Base-by-base conservation (phyloP, 2,797 vertebrate genomes). In the Podargus strigoides region DNA sequence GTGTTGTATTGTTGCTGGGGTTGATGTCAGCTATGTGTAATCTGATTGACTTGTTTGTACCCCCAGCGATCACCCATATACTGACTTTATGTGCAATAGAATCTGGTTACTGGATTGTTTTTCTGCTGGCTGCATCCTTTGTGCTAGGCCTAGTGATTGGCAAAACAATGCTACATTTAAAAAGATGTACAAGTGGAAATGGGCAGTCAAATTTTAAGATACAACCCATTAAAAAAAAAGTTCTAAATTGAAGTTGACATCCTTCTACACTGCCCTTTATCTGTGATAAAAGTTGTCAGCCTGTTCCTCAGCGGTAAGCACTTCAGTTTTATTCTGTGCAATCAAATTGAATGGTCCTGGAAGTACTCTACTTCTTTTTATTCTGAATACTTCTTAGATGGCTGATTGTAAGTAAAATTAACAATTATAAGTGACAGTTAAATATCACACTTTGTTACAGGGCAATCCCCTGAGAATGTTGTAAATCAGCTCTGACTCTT, bases 351-450 rank as follows among this genome's bases (percentile, higher is more conserved):
- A 60, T 80, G 34, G 80, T 93, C 72, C n/a, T 76, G 78, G 49
- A 64, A 89, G 70, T 79, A 80, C 13, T 36, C 55, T 92, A 8
- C 46, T 70, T 67, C n/a, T 68, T 78, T 69, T 62, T 30, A 22
- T 44, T 83, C 69, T 64, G 76, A 85, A 55, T 90, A 67, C 37
- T 68, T 96, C 88, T 91, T 92, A 58, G 91, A 70, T 85, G 12
- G 11, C 58, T 50, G 72, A 59, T 81, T 79, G 21, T 64, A 53
- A 56, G 59, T 79, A 34, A 87, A 86, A 72, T 50, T 79, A 74
- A 26, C 36, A 55, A 69, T 69, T 90, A 6, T 28, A 69, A 80
- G 52, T 85, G 52, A 47, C 56, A 86, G 73, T 64, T 75, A 89
- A 86, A 82, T 70, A 85, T 56, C 72, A 75, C 66, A 26, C 87